Conservation (phyloP, 2,797 vertebrate genomes). For the Diplodus sargus region DNA sequence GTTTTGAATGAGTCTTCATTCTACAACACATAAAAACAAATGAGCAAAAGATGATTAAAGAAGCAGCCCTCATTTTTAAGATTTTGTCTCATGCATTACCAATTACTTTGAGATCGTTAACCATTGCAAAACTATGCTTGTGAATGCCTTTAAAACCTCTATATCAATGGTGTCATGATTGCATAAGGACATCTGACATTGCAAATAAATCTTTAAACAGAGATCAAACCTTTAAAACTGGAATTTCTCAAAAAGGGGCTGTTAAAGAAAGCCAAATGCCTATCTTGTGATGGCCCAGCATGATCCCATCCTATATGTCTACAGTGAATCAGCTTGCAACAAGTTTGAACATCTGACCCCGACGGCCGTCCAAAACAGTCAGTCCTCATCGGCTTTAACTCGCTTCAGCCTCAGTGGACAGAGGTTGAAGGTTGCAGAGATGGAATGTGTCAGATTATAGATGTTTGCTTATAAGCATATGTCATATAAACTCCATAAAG, state of each 20-base stretch:
- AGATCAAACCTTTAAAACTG: slow-evolving; percentile 23
- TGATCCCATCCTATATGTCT: slow-evolving; percentile 33
- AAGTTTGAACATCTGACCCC: slow-evolving; percentile 51
- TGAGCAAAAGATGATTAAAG: slow-evolving; percentile 24
- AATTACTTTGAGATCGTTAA: slow-evolving; percentile 3
- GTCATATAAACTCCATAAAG: neutral
- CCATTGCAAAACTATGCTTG: neutral
- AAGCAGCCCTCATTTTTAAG: slow-evolving; percentile 6
- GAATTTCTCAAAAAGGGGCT: slow-evolving; percentile 42
- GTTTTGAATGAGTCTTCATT: slow-evolving; percentile 55
- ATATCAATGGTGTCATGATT: slow-evolving; percentile 11
- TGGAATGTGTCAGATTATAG: slow-evolving; percentile 52
- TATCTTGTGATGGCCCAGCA: slow-evolving; percentile 26
- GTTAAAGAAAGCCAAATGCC: slow-evolving; percentile 32
- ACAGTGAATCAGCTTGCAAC: slow-evolving; percentile 33
- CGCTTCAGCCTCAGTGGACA: slow-evolving; percentile 41
- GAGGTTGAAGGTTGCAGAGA: slow-evolving; percentile 46
- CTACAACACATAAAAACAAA: slow-evolving; percentile 37
- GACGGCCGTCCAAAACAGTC: slow-evolving; percentile 27
- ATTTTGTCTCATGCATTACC: neutral
- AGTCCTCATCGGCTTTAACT: slow-evolving; percentile 11
- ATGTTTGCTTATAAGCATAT: slow-evolving; percentile 30
- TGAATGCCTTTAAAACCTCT: slow-evolving; percentile 24
- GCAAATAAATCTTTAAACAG: slow-evolving; percentile 35
- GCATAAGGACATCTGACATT: slow-evolving; percentile 23